These are phyloP conservation scores for Anhinga anhinga DNA, from an alignment of 2,113 vertebrate genomes.

Conservation along the genomic window DNA sequence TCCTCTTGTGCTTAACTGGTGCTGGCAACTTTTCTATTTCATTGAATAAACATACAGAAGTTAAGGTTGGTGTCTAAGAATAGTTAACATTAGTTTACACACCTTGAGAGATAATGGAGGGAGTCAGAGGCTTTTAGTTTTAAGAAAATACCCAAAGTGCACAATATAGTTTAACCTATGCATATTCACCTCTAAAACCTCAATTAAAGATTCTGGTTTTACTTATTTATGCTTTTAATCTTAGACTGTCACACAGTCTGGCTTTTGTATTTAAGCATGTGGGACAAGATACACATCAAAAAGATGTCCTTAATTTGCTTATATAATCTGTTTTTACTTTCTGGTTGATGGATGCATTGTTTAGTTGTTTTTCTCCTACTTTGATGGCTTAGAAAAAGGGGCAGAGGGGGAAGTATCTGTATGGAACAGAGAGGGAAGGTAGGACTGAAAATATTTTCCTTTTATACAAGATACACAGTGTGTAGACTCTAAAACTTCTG, in stretches of 20 bases:
- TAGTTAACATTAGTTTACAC: neutral
- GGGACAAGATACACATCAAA: neutral
- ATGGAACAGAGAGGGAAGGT: neutral
- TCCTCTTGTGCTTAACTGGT: neutral
- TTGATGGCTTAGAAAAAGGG: neutral
- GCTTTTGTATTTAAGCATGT: neutral
- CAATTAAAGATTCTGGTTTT: neutral
- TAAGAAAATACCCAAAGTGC: neutral
- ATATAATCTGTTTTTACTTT: neutral
- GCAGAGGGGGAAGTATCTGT: neutral
- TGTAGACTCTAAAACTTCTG: neutral
- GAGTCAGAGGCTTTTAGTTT: neutral
- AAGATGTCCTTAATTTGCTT: neutral
- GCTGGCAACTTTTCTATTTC: neutral
- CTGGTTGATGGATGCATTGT: neutral
- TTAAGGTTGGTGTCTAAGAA: neutral
- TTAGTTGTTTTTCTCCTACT: neutral
- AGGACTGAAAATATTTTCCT: neutral
- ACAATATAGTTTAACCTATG: neutral
- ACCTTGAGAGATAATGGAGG: neutral
- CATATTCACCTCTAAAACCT: neutral
- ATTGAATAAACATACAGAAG: neutral
- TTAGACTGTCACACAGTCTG: neutral
- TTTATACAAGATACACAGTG: fast-evolving
- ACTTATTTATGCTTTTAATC: neutral